phyloP scores from a whole-genome alignment of 2,888 invertebrate species.

The Caenorhabditis auriculariae region DNA sequence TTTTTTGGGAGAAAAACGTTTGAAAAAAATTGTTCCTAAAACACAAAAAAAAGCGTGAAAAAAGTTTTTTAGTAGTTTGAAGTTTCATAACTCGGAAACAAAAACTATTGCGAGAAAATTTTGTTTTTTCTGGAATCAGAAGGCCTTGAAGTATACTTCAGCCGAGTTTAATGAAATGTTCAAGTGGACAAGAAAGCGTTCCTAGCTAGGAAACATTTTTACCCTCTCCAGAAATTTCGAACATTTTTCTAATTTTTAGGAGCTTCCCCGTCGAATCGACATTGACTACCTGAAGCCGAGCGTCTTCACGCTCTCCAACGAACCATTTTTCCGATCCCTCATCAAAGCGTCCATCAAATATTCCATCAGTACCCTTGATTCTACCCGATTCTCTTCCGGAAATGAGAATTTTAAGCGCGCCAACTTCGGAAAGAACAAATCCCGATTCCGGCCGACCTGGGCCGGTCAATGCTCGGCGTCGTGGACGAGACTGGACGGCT shows the following conservation, averaged over 20 bases:
- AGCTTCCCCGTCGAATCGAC: slow-evolving; percentile 32
- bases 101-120: no score
- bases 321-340: slow-evolving; percentile 55
- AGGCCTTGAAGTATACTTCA: no score
- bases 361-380: slow-evolving; percentile 27
- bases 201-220: background rate
- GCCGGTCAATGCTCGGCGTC: slow-evolving; percentile 57
- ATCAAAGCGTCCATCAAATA: slow-evolving; percentile 39
- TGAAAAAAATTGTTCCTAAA: no score
- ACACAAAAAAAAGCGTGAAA: no score
- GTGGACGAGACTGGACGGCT: slow-evolving; percentile 55
- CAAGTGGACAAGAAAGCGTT: no score
- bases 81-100: no score
- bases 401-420: slow-evolving; percentile 9
- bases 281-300: slow-evolving; percentile 19
- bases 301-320: slow-evolving; percentile 28
- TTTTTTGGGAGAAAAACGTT: background rate
- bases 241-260: slow-evolving; percentile 6
- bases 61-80: no score
- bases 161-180: no score
- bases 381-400: background rate
- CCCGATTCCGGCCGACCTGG: slow-evolving; percentile 31
- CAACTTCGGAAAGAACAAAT: slow-evolving; percentile 41
- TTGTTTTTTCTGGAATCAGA: no score
- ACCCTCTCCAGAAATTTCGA: background rate